Base-by-base conservation (phyloP, 2,797 vertebrate species). In the Tarsius wallacei region DNA sequence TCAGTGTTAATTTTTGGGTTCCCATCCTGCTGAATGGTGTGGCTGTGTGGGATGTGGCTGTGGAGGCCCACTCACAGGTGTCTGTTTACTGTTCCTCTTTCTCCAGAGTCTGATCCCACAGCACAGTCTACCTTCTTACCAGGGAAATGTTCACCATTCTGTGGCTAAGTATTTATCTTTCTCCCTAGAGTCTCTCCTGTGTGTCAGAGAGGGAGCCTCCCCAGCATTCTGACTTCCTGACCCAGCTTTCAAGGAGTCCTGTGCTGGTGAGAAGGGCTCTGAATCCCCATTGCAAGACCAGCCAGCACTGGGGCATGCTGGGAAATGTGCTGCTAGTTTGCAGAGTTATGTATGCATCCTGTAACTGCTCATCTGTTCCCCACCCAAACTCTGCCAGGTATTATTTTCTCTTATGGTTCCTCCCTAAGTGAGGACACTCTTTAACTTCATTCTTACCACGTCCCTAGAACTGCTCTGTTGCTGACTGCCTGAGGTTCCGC, bases 401-500 rank as follows among this genome's bases (percentile, higher is more conserved):
- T 64, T 26, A 42, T 61, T 55, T 55, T 70, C 24, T 17, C 26
- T 36, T 71, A 17, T 16, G 33, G 13, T 36, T 51, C 83, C 31
- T 55, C 13, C 42, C 59, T 49, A 82, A 78, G n/a, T 49, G 47
- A 84, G 87, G 36, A 80, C 24, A 28, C n/a, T 28, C n/a, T 22
- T 82, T 83, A 81, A 8, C 6, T 28, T 59, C 63, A 33, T 68
- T 78, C 33, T 28, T 90, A 51, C 42, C 42, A 42, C 14, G 1
- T n/a, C 66, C 53, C 96, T 81, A 99, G 99, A 97, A 99, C 98
- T 99, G 99, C 90, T 98, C 98, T 26, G 96, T 99, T 1, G 99
- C 99, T 1, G 83, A 36, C 3, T 99, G 99, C 84, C 87, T 94
- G 49, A 97, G 98, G 55, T 98, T 99, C 90, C 97, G 5, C 33